Percentiles rank a stretch among this genome's conserved stretches.
phyloP scores from a whole-genome alignment of 2,888 invertebrate species.

The Odontocolon sp. region DNA sequence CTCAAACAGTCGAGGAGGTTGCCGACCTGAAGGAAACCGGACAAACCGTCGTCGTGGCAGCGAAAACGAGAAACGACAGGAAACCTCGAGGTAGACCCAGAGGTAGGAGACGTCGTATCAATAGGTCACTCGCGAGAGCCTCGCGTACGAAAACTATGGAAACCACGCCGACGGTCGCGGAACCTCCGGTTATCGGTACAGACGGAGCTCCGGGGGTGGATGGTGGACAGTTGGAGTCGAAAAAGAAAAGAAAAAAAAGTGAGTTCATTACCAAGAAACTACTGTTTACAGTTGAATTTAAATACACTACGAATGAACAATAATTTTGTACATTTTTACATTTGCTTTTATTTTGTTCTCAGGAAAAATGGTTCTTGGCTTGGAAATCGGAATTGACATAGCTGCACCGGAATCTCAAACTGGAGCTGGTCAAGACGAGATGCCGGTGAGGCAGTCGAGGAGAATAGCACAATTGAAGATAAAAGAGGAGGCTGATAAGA shows the following conservation, averaged over 20 bases:
- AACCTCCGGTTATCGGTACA: constrained; percentile 1
- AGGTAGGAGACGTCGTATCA: constrained; percentile 68
- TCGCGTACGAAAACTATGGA: constrained; percentile 58
- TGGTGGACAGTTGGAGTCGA: constrained; percentile 57
- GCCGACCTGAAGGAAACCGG: constrained; percentile 62
- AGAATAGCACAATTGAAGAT: constrained; percentile 94
- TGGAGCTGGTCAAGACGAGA: constrained; percentile 71
- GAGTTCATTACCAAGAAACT: not conserved
- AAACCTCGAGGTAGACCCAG: constrained; percentile 63
- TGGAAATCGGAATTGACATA: constrained; percentile 81
- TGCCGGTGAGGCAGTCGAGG: constrained; percentile 89
- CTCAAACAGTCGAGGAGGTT: constrained; percentile 12
- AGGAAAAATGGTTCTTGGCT: constrained; percentile 81
- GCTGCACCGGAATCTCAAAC: constrained; percentile 65
- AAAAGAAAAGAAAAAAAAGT: constrained; percentile 55
- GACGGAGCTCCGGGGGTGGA: not conserved
- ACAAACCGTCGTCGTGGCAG: constrained; percentile 62
- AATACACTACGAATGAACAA: not conserved
- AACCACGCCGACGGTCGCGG: constrained; percentile 51
- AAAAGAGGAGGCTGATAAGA: constrained; percentile 90
- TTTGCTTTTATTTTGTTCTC: constrained; percentile 39
- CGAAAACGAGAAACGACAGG: constrained; percentile 64
- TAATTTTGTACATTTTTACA: not conserved
- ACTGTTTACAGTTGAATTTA: not conserved
- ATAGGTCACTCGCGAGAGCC: constrained; percentile 60